These are phyloP conservation scores for Sternarchorhynchus goeldii DNA, from an alignment of 2,797 vertebrate genomes.

Conservation along the genomic window DNA sequence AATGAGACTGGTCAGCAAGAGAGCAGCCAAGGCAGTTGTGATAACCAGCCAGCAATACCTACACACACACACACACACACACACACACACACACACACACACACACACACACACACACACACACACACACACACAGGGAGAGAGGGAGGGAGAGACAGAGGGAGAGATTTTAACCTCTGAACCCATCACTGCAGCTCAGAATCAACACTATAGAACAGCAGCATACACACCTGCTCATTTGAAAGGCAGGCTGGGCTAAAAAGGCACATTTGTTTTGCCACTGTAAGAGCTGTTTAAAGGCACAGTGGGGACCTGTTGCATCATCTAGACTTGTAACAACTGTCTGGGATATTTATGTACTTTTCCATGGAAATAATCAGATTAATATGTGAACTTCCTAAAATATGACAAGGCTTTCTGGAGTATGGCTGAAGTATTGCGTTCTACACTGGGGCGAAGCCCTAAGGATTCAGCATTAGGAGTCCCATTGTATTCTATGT, in stretches of 20 bases:
- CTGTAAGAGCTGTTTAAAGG: constrained; percentile 53
- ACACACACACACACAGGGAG: constrained; percentile 22
- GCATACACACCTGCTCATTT: constrained; percentile 63
- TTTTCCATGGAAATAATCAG: constrained; percentile 32
- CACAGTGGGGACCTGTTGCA: constrained; percentile 34
- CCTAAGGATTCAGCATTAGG: background rate
- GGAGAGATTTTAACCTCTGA: constrained; percentile 24
- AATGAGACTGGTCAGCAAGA: constrained; percentile 66
- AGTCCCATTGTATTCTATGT: background rate
- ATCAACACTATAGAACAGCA: constrained; percentile 60
- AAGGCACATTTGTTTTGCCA: constrained; percentile 46
- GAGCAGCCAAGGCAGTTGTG: constrained; percentile 56
- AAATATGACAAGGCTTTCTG: background rate
- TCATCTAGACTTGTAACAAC: constrained; percentile 3
- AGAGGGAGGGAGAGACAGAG: background rate
- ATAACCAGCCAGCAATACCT: constrained; percentile 71
- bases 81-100: constrained; percentile 34
- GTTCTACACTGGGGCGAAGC: constrained; percentile 8
- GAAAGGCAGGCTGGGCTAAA: constrained; percentile 59
- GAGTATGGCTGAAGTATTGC: constrained; percentile 1
- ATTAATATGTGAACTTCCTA: constrained; percentile 7
- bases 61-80: constrained; percentile 47
- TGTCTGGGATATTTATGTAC: constrained; percentile 28
- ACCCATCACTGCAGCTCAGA: constrained; percentile 33
- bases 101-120: constrained; percentile 31